Evolutionary conservation across 2,797 vertebrate genomes (phyloP), one percentile per base, ranked within the genome.

Genomic region (Petrocephalus sullivani): DNA sequence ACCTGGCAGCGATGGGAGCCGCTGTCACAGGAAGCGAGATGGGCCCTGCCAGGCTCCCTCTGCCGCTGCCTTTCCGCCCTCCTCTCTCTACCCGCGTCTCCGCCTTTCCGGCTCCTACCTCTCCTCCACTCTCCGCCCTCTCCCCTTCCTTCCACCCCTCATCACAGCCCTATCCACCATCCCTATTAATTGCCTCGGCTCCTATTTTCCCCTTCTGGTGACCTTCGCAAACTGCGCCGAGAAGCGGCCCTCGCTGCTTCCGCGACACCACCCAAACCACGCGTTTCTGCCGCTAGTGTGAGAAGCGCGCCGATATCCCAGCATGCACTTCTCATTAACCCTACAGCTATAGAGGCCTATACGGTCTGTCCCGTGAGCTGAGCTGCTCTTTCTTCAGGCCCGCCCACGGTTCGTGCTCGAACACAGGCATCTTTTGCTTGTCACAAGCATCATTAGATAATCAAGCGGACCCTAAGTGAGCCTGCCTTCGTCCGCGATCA

Each of bases 361-460:
- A 78, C 1, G 2, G 2, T 78, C 16, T 9, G 16, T 7, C 4
- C 67, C 0, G 0, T 16, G 5, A 75, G 12, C 33, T 57, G 56
- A 57, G 56, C 16, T 57, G 56, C 56, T 16, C 12, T 3, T 16
- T 16, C 16, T 57, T 12, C 28, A 16, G 60, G 3, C 9, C 60
- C 10, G 61, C 9, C 61, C 23, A 0, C 23, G 10, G 60, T 28
- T 64, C 0, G 3, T 28, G 23, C 60, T 28, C 3, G 61, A 67
- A 67, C 61, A 4, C 37, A 1, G 46, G 9, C 54, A 88, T 86
- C 89, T 46, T 33, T 87, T 46, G 53, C 60, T 54, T 85, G 86
- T 89, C 86, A 82, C 28, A 23, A 37, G 37, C 54, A 7, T 60
- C 81, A 23, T 85, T 86, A 89, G 88, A 85, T 58, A 87, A 89